These are phyloP conservation scores for Hemitrygon akajei DNA, from an alignment of 2,797 vertebrate species.

Conservation along the genomic window DNA sequence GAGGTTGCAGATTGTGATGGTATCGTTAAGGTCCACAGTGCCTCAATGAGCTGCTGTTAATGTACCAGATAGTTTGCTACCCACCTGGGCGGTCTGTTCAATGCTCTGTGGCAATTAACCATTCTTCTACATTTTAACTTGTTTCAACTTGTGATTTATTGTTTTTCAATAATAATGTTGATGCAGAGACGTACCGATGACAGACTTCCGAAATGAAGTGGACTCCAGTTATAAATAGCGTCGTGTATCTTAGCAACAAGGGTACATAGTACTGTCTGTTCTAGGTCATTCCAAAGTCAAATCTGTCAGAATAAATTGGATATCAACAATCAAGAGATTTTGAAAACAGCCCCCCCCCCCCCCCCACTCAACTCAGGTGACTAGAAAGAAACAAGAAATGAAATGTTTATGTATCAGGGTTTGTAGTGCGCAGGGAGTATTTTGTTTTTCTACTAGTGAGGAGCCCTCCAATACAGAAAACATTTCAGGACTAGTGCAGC, in stretches of 20 bases:
- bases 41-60: too few species aligned
- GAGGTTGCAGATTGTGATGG: too few species aligned
- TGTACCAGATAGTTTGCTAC: too few species aligned
- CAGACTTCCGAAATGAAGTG: neutral
- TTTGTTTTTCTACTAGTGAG: neutral
- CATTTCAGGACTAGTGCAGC: neutral
- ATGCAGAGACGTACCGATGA: neutral
- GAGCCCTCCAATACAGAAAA: neutral
- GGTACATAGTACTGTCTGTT: neutral
- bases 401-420: neutral
- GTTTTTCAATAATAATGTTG: neutral
- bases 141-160: neutral
- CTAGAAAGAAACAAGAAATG: neutral
- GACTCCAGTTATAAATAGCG: neutral
- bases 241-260: neutral
- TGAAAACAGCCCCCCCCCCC: neutral
- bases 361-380: neutral
- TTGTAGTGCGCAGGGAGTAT: neutral
- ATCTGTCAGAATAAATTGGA: neutral
- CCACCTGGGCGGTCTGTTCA: too few species aligned
- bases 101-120: too few species aligned
- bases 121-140: neutral
- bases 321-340: neutral
- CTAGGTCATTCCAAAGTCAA: neutral
- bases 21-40: too few species aligned